A percentile compares a stretch with the other conserved stretches of the same genome.
These are phyloP conservation scores for Thereva unica DNA, from an alignment of 2,888 invertebrate genomes.

Conservation along the genomic window DNA sequence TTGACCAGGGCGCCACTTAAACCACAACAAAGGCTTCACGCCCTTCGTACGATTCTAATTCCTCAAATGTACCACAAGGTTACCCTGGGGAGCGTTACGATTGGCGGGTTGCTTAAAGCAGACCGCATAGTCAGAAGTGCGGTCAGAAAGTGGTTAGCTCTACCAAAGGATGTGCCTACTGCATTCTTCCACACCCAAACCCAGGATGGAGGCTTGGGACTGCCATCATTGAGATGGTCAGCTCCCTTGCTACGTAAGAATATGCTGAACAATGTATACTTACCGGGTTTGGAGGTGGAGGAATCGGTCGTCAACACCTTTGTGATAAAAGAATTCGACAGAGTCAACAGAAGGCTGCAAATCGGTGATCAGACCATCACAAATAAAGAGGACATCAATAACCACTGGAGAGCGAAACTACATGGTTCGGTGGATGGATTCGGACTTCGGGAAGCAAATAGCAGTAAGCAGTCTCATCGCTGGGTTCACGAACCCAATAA, in stretches of 20 bases:
- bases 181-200: not conserved
- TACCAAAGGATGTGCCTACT: not conserved
- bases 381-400: not conserved
- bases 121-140: not conserved
- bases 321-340: not conserved
- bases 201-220: not conserved
- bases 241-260: not conserved
- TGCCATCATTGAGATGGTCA: not conserved
- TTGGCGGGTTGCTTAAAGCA: not conserved
- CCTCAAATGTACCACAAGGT: constrained; percentile 9
- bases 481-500: not conserved
- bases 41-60: not conserved
- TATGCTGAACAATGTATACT: not conserved
- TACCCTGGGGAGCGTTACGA: not conserved
- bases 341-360: not conserved
- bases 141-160: not conserved
- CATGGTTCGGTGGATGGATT: not conserved
- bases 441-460: not conserved
- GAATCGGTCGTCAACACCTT: not conserved
- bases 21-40: not conserved
- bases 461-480: not conserved
- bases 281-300: not conserved
- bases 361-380: not conserved
- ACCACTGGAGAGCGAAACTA: not conserved
- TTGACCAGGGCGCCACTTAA: not conserved